These are phyloP conservation scores for Solen grandis DNA, from an alignment of 1,140 invertebrate genomes.

Conservation along the genomic window DNA sequence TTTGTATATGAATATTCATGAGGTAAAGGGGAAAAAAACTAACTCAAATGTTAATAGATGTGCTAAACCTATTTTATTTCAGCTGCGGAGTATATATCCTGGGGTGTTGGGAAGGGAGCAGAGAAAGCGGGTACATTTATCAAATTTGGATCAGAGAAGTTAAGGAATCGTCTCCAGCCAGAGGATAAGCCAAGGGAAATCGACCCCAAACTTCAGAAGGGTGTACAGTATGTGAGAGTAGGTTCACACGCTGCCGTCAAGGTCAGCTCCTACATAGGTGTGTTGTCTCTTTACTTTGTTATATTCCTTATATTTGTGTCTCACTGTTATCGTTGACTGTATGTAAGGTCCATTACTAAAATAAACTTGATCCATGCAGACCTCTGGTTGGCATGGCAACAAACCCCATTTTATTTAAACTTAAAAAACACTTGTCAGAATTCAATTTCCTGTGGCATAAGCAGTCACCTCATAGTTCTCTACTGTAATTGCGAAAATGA, in stretches of 20 bases:
- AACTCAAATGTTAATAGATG: too few relatives aligned
- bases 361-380: too few relatives aligned
- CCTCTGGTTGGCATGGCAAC: too few relatives aligned
- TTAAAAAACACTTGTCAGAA: too few relatives aligned
- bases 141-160: conserved; percentile 84
- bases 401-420: background rate
- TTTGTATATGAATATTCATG: too few relatives aligned
- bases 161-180: conserved; percentile 83
- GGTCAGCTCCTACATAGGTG: conserved; percentile 76
- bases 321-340: background rate
- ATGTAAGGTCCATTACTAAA: background rate
- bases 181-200: conserved; percentile 65
- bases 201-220: conserved; percentile 78
- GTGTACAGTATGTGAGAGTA: conserved; percentile 85
- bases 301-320: too few relatives aligned
- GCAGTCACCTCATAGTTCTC: too few relatives aligned
- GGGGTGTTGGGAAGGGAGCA: conserved; percentile 85
- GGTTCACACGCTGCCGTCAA: conserved; percentile 84
- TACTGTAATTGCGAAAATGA: too few relatives aligned
- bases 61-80: too few relatives aligned
- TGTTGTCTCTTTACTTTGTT: conserved; percentile 23
- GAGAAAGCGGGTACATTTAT: conserved; percentile 85
- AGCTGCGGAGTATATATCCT: conserved; percentile 86
- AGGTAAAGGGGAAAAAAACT: too few relatives aligned
- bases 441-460: too few relatives aligned